Evolutionary conservation across 2,797 vertebrate species (phyloP).

Genomic region (Macrochelys suwanniensis): DNA sequence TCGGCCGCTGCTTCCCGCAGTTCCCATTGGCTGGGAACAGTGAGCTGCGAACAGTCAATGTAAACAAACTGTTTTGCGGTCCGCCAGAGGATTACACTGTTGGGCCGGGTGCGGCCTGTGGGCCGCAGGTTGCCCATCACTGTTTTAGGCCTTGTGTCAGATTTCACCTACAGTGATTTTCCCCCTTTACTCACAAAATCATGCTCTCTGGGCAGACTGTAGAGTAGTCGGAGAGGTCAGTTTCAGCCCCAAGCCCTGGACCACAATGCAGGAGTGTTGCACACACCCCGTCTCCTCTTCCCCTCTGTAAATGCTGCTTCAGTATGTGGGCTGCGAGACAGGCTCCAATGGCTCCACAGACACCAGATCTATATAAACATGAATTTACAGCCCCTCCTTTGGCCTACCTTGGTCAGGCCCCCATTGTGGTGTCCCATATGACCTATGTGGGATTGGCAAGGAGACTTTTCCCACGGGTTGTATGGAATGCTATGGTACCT

Average conservation of each 20-base stretch:
- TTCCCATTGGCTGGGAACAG: too few relatives aligned
- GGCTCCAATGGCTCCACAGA: background rate
- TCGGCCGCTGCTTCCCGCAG: too few relatives aligned
- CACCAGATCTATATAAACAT: background rate
- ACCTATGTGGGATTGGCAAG: background rate
- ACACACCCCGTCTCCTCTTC: background rate
- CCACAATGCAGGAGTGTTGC: background rate
- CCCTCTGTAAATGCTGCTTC: background rate
- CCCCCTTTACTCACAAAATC: background rate
- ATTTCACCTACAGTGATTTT: background rate
- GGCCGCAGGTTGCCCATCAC: too few relatives aligned
- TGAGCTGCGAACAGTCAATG: too few relatives aligned
- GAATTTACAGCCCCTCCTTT: background rate
- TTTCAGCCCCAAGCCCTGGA: background rate
- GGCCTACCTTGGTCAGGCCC: background rate
- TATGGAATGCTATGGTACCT: background rate
- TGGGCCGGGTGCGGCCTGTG: too few relatives aligned
- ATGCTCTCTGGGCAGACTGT: background rate
- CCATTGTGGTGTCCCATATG: background rate
- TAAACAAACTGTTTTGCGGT: too few relatives aligned
- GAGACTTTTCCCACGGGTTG: background rate
- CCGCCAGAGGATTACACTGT: too few relatives aligned
- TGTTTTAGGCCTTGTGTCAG: too few relatives aligned
- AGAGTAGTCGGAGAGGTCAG: background rate
- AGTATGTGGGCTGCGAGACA: background rate